phyloP scores from a whole-genome alignment of 2,888 invertebrate genomes.

The Dione juno region DNA sequence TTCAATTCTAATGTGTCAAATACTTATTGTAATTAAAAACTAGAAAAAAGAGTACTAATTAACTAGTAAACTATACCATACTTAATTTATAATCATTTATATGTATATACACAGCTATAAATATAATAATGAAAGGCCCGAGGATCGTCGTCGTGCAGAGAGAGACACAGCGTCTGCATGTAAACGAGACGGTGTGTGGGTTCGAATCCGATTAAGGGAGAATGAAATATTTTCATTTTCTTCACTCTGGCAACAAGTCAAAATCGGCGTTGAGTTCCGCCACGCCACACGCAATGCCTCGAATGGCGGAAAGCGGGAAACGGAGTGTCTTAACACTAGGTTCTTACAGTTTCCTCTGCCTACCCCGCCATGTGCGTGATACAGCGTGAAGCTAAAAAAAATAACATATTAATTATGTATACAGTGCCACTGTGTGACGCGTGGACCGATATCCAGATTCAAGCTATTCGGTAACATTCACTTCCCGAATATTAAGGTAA shows the following conservation, averaged over 20 bases:
- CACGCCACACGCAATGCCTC: not conserved
- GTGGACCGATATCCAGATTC: constrained; percentile 59
- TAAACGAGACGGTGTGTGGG: too few species aligned
- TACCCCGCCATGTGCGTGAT: not conserved
- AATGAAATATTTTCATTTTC: not conserved
- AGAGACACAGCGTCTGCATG: not conserved
- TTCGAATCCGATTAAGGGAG: too few species aligned
- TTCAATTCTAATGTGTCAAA: too few species aligned
- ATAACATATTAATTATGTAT: not conserved
- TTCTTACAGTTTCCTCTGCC: not conserved
- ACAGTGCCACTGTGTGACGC: constrained; percentile 65
- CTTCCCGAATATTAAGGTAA: constrained; percentile 63
- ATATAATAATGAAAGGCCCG: not conserved
- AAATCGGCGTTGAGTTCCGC: too few species aligned
- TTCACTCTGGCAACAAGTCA: too few species aligned
- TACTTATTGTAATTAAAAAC: too few species aligned
- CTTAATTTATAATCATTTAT: too few species aligned
- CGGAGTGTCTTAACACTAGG: not conserved
- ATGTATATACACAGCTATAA: too few species aligned
- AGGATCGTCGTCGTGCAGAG: not conserved
- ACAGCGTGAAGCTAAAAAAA: not conserved
- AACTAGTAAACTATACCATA: too few species aligned
- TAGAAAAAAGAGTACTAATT: too few species aligned
- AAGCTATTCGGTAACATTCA: constrained; percentile 67
- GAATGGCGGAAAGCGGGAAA: not conserved